These are phyloP conservation scores for Tetraodon nigroviridis DNA, from an alignment of 2,113 vertebrate species.

Conservation along the genomic window DNA sequence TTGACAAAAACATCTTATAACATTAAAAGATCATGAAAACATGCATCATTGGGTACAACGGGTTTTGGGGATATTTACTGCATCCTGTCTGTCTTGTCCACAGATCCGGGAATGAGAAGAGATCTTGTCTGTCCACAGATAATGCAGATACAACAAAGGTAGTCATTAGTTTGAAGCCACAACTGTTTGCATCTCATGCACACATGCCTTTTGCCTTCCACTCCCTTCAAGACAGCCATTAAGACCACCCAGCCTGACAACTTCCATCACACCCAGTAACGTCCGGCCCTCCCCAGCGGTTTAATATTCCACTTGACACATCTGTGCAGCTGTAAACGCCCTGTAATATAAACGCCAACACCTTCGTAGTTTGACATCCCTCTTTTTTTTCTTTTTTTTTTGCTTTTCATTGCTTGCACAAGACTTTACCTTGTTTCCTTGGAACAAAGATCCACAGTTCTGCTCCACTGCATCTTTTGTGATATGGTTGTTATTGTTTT, in stretches of 20 bases:
- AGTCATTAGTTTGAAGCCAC: conserved; percentile 72
- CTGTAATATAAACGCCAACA: conserved; percentile 64
- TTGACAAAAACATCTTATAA: conserved; percentile 16
- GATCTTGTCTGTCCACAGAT: conserved; percentile 66
- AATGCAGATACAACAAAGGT: conserved; percentile 50
- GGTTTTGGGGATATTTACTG: conserved; percentile 24
- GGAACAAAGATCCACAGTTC: too few relatives aligned
- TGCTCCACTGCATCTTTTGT: too few relatives aligned
- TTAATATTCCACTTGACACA: conserved; percentile 73
- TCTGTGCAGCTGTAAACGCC: conserved; percentile 72
- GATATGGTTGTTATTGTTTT: too few relatives aligned
- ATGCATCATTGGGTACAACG: too few relatives aligned
- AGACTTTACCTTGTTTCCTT: too few relatives aligned
- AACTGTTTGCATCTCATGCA: conserved; percentile 71
- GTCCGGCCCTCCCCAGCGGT: conserved; percentile 39
- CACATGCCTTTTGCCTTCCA: conserved; percentile 58
- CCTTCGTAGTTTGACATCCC: conserved; percentile 64
- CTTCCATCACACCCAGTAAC: neutral
- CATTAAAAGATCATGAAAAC: too few relatives aligned
- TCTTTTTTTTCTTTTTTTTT: conserved; percentile 8
- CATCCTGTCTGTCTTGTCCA: conserved; percentile 42
- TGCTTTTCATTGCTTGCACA: too few relatives aligned
- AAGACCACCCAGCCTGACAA: conserved; percentile 50
- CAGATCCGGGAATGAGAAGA: conserved; percentile 24
- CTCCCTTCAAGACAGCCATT: conserved; percentile 60